Base-by-base conservation (phyloP, 2,797 vertebrate genomes). In the Malurus leucopterus region DNA sequence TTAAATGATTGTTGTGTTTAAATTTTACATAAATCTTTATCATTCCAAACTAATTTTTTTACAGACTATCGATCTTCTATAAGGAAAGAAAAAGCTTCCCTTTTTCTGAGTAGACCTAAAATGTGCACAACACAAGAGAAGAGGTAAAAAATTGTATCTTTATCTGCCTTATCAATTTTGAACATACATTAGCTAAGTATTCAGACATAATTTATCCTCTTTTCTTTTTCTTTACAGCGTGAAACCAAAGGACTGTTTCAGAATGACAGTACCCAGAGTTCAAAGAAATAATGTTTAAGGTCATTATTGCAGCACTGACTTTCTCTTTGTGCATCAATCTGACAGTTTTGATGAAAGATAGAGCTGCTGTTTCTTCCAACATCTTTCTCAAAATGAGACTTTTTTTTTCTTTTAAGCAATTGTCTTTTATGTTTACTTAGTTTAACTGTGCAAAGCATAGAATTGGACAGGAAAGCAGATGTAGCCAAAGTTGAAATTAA, bases 91-190 rank as follows among this genome's bases (percentile, higher is more conserved):
- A 30, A 8, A 49, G 6, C 9, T 47, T 5, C 7, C 9, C 0
- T 50, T 71, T 92, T 76, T 71, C 43, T 43, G 40, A 78, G 70
- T 71, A 89, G 43, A 73, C 68, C 15, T 86, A 47, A 94, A 95
- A 84, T 73, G 13, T 81, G 21, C 22, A 72, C 61, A 77, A 32
- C 21, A 68, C 49, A 11, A 84, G 18, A 93, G 87, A 92, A 73
- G 4, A 21, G 36, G 22, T 22, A 36, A 58, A 46, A 64, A 19
- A n/a, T 21, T 67, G 12, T 67, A 34, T 36, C 54, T 65, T 50
- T 77, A 43, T 86, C 94, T 91, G 70, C 51, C 84, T 93, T 91
- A 85, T 76, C 30, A 85, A n/a, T 38, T 47, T 81, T 92, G 89
- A 91, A 71, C 59, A 78, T 29, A 36, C 22, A 62, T 34, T 77